Evolutionary conservation across 1,140 invertebrate genomes (phyloP).

Genomic region (Aphidius gifuensis): DNA sequence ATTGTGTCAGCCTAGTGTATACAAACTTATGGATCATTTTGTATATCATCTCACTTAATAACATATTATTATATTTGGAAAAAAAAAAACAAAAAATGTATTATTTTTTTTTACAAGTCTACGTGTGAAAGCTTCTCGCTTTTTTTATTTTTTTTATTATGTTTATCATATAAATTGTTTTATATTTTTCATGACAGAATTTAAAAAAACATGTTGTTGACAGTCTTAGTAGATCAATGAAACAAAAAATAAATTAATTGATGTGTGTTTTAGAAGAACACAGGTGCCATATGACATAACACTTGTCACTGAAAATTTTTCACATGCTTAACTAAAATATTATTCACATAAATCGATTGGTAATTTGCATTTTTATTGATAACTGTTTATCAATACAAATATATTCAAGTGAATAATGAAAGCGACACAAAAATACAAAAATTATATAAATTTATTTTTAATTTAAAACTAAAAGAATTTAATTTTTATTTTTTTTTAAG

Average conservation of each 20-base stretch:
- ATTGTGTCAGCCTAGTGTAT: constrained; percentile 35
- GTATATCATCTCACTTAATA: constrained; percentile 10
- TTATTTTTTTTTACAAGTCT: too few relatives aligned
- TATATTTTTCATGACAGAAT: background rate
- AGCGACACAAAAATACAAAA: too few relatives aligned
- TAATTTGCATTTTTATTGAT: constrained; percentile 51
- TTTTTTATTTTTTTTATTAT: background rate
- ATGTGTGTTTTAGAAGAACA: background rate
- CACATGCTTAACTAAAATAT: background rate
- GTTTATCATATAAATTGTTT: background rate
- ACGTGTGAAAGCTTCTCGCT: too few relatives aligned
- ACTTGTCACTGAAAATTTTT: background rate
- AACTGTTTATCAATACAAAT: constrained; percentile 21
- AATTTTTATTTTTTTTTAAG: too few relatives aligned
- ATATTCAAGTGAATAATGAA: too few relatives aligned
- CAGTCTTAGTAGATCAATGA: background rate
- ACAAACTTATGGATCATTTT: constrained; percentile 9
- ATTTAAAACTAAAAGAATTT: too few relatives aligned
- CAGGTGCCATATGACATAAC: background rate
- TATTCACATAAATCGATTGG: constrained; percentile 24
- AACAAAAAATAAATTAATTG: background rate
- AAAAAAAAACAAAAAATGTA: too few relatives aligned
- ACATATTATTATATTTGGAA: background rate
- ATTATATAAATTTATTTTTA: too few relatives aligned
- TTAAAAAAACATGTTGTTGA: background rate